Percentiles rank a stretch among this genome's conserved stretches.
These are phyloP conservation scores for Pseudopodoces humilis DNA, from an alignment of 2,113 vertebrate genomes.

Conservation along the genomic window DNA sequence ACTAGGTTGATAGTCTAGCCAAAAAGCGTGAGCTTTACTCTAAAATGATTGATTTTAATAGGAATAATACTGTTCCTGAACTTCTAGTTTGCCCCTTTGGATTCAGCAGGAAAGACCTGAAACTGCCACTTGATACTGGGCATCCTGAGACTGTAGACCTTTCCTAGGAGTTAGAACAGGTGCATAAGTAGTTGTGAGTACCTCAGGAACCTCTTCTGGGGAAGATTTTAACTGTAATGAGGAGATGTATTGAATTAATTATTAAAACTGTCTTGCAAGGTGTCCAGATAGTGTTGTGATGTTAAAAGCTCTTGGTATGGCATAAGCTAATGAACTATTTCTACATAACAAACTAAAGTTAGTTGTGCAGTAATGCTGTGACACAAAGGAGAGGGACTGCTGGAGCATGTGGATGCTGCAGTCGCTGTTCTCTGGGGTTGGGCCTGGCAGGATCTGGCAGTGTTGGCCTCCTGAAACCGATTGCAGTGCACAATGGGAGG, in stretches of 20 bases:
- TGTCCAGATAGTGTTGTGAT: background rate
- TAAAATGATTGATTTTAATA: background rate
- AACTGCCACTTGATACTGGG: background rate
- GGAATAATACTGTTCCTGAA: background rate
- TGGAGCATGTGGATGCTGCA: background rate
- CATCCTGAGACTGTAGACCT: background rate
- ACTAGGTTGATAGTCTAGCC: background rate
- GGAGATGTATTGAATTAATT: background rate
- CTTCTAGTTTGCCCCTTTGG: background rate
- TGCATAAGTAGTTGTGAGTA: background rate
- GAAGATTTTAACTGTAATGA: background rate
- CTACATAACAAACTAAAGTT: background rate
- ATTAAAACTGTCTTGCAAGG: background rate
- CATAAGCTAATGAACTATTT: background rate
- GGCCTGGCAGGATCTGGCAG: background rate
- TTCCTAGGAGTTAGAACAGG: background rate
- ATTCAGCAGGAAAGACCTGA: background rate
- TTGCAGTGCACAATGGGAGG: background rate
- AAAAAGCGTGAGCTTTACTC: background rate
- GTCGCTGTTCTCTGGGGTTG: background rate
- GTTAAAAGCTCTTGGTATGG: background rate
- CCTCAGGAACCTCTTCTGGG: background rate
- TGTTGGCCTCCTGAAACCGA: fast-evolving
- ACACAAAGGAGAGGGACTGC: background rate
- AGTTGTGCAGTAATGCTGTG: background rate